Conservation (phyloP, 2,888 invertebrate species). For the Ormyrus rosae region DNA sequence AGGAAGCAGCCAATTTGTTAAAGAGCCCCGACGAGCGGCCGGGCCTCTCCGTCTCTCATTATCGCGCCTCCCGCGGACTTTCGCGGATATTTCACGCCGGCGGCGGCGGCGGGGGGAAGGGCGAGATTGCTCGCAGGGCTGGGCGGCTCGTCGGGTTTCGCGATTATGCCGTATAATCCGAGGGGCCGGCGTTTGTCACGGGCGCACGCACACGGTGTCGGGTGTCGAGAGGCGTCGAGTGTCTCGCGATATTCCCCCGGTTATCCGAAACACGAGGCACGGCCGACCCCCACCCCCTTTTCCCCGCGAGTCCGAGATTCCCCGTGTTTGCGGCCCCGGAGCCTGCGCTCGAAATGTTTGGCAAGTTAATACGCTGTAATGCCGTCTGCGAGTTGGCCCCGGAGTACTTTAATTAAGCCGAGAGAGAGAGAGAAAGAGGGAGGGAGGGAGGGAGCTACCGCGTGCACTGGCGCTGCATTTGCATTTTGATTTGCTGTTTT, state of each 20-base stretch:
- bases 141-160: conserved; percentile 69
- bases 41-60: conserved; percentile 42
- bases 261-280: conserved; percentile 73
- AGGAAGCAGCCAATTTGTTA: conserved; percentile 43
- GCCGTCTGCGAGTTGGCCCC: conserved; percentile 35
- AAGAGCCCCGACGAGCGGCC: conserved; percentile 2
- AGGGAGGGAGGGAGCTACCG: too few species aligned
- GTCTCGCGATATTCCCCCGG: conserved; percentile 73
- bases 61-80: conserved; percentile 57
- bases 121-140: conserved; percentile 61
- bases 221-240: conserved; percentile 65
- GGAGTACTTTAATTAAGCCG: conserved; percentile 55
- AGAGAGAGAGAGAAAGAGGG: neutral
- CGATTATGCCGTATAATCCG: conserved; percentile 75
- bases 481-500: conserved; percentile 51
- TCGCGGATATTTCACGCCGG: conserved; percentile 66
- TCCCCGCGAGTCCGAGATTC: conserved; percentile 21
- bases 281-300: neutral
- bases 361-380: conserved; percentile 57
- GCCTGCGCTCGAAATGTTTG: conserved; percentile 50
- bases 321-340: neutral
- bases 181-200: conserved; percentile 70
- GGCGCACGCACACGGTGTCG: conserved; percentile 47
- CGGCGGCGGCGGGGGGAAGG: conserved; percentile 1
- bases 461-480: conserved; percentile 29